Conservation (phyloP, 2,113 vertebrate species). For the Piaya cayana region DNA sequence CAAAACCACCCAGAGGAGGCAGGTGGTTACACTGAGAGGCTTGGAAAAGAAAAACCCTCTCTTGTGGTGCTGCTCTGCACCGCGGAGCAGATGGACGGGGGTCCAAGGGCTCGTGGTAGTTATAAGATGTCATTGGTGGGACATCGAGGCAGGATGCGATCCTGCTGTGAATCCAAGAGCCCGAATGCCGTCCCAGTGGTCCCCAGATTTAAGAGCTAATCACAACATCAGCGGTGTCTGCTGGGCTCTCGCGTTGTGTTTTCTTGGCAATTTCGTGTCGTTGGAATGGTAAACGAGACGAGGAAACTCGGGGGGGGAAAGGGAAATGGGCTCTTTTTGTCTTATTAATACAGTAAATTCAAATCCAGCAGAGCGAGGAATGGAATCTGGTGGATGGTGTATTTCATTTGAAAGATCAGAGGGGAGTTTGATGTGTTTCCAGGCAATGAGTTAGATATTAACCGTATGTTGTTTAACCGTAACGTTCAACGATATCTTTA, state of each 20-base stretch:
- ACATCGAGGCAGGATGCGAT: background rate
- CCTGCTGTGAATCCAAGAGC: background rate
- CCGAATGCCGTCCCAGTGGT: background rate
- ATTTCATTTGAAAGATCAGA: background rate
- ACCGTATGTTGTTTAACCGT: background rate
- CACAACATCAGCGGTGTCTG: background rate
- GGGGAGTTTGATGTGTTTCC: background rate
- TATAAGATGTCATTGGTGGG: background rate
- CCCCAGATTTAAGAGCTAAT: background rate
- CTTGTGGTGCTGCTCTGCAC: background rate
- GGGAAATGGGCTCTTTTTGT: background rate
- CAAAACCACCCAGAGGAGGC: background rate
- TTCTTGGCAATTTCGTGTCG: background rate
- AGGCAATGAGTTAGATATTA: background rate
- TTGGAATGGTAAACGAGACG: slow-evolving; percentile 31
- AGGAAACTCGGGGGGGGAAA: background rate
- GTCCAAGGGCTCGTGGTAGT: background rate
- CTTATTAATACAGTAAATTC: background rate
- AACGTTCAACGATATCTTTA: background rate
- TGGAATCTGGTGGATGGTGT: background rate
- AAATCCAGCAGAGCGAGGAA: background rate
- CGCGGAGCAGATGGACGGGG: background rate
- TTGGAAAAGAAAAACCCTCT: background rate
- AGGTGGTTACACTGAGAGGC: background rate
- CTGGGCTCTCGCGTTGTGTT: slow-evolving; percentile 1